phyloP scores from a whole-genome alignment of 2,113 vertebrate genomes.

The Epinephelus moara region DNA sequence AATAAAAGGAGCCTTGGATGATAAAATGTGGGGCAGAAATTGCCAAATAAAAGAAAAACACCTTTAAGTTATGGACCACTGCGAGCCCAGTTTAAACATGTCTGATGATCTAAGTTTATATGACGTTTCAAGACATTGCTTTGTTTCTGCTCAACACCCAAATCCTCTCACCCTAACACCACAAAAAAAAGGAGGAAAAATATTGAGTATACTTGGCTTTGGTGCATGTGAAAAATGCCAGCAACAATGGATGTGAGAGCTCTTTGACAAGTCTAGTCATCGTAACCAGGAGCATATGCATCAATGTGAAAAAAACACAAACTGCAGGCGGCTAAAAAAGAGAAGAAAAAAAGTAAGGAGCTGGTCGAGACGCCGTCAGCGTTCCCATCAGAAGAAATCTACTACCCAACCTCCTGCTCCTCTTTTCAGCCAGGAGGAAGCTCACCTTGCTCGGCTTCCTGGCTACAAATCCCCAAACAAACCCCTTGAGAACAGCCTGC shows the following conservation, averaged over 20 bases:
- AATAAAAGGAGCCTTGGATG: background rate
- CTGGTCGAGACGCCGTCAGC: constrained; percentile 25
- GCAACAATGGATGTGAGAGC: constrained; percentile 49
- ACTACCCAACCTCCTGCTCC: background rate
- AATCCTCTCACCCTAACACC: background rate
- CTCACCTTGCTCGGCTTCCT: constrained; percentile 45
- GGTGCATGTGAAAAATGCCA: constrained; percentile 49
- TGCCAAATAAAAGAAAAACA: background rate
- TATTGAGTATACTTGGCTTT: constrained; percentile 40
- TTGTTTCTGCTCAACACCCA: constrained; percentile 21
- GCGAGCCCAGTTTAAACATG: constrained; percentile 2
- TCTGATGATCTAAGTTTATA: constrained; percentile 14
- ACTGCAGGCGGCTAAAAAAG: constrained; percentile 2
- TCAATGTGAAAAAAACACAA: constrained; percentile 11
- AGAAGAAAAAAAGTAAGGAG: background rate
- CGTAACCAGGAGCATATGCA: constrained; percentile 64
- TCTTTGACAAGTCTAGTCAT: constrained; percentile 56
- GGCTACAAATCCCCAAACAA: constrained; percentile 30
- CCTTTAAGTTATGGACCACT: background rate
- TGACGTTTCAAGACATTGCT: constrained; percentile 29
- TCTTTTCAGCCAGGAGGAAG: constrained; percentile 29
- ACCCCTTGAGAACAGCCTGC: background rate
- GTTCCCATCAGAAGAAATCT: constrained; percentile 13
- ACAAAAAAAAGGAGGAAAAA: background rate
- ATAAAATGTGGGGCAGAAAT: background rate